A percentile compares a stretch with the other conserved stretches of the same genome.
Evolutionary conservation across 2,113 vertebrate species (phyloP).

Genomic region (Chaetops frenatus): DNA sequence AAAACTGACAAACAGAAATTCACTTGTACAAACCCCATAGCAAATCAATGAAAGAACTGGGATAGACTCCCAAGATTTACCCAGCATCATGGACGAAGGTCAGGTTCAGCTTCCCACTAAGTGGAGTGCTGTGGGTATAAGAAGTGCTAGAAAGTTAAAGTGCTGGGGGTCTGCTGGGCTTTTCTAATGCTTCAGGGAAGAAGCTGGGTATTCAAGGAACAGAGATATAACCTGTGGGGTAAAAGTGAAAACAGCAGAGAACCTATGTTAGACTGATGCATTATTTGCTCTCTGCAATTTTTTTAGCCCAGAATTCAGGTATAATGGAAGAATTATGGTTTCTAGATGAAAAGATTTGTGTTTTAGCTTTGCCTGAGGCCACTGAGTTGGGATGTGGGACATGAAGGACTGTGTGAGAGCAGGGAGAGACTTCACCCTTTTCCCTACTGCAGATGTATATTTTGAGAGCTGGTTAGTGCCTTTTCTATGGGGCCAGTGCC

Average conservation of each 20-base stretch:
- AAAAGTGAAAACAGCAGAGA: not conserved
- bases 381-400: not conserved
- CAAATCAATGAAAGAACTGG: not conserved
- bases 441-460: not conserved
- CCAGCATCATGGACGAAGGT: not conserved
- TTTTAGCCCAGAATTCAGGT: not conserved
- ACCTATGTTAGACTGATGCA: not conserved
- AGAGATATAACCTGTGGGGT: not conserved
- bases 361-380: not conserved
- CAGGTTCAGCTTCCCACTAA: not conserved
- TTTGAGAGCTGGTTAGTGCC: not conserved
- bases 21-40: not conserved
- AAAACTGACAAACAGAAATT: not conserved
- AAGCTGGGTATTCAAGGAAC: not conserved
- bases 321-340: not conserved
- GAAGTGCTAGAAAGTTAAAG: not conserved
- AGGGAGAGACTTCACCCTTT: not conserved
- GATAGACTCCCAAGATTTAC: not conserved
- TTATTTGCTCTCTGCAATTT: not conserved
- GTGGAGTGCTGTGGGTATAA: not conserved
- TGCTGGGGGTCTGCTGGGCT: not conserved
- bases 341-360: not conserved
- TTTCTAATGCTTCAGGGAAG: not conserved
- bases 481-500: not conserved
- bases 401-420: fast-evolving